These are phyloP conservation scores for Ladona fulva DNA, from an alignment of 1,140 invertebrate genomes.

Conservation along the genomic window DNA sequence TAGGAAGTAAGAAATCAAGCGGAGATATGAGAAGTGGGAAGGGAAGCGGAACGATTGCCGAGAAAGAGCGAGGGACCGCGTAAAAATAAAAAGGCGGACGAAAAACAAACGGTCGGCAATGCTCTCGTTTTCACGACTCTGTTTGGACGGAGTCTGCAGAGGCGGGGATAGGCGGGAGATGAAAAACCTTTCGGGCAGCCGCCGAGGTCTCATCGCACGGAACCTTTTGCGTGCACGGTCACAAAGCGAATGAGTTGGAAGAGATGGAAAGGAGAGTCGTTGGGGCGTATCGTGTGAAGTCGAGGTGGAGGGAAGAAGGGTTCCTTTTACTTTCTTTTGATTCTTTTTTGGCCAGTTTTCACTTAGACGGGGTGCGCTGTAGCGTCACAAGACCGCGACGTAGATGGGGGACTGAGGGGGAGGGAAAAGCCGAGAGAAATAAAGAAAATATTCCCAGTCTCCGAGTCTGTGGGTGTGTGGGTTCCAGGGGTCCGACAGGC, in stretches of 20 bases:
- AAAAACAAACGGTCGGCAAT: not conserved
- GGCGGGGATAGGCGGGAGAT: not conserved
- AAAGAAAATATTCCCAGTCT: not conserved
- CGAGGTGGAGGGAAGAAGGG: not conserved
- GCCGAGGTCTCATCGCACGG: not conserved
- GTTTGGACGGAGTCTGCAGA: not conserved
- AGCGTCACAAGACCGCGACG: not conserved
- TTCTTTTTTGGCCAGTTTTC: not conserved
- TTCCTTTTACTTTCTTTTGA: not conserved
- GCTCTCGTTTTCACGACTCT: not conserved
- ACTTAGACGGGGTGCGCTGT: not conserved
- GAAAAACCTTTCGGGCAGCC: not conserved
- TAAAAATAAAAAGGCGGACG: not conserved
- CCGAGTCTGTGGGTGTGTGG: not conserved
- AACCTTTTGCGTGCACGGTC: too few species aligned
- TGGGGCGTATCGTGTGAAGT: not conserved
- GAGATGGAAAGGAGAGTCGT: not conserved
- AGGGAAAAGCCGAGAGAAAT: not conserved
- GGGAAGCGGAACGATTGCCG: not conserved
- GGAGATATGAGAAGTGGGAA: not conserved
- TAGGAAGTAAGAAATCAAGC: not conserved
- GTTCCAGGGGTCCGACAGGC: not conserved
- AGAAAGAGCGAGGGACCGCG: too few species aligned
- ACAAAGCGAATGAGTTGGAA: not conserved
- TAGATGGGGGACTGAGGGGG: not conserved